Base-by-base conservation (phyloP, 2,888 invertebrate species). In the Chloromyia formosa region DNA sequence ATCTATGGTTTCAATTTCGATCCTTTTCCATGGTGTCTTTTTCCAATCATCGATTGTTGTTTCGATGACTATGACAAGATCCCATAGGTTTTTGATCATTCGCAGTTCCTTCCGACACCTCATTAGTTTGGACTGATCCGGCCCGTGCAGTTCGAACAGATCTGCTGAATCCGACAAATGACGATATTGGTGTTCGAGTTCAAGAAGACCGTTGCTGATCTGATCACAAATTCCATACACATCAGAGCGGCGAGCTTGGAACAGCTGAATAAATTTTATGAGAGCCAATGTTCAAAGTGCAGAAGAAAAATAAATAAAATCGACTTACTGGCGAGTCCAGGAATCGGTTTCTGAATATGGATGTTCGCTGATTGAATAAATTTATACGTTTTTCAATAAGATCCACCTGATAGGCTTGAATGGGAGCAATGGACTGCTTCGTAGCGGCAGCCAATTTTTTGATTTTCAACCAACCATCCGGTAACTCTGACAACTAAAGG, bases 1-100 rank as follows among this genome's bases (percentile, higher is more conserved):
- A 82, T 97, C 97, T 94, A 97, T 96, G 73, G 90, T 91, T 81
- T 97, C 97, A 1, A 96, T 94, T 81, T 97, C 96, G 76, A 97
- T 95, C 82, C 94, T 94, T 82, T 93, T 93, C 97, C 97, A 98
- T 0, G 93, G 91, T 0, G 96, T 97, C 75, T 90, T 93, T 84
- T 96, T 96, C 97, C 97, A 98, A 83, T 94, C 94, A 71, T 93
- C 91, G 74, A 97, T 91, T 74, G 92, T 93, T 0, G 93, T 92
- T 81, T 90, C 88, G 22, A 96, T 93, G 45, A 96, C 90, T 78
- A 89, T 88, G 56, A 93, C 91, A 83, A 94, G 96, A 85, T 97
- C 97, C 97, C 97, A 97, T 27, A 97, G 87, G 82, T 91, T 90
- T 85, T 95, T 95, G 14, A 90, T 81, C 80, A 92, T 86, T 79